Evolutionary conservation across 2,797 vertebrate genomes (phyloP).

Genomic region (Phyllotis vaccarum): DNA sequence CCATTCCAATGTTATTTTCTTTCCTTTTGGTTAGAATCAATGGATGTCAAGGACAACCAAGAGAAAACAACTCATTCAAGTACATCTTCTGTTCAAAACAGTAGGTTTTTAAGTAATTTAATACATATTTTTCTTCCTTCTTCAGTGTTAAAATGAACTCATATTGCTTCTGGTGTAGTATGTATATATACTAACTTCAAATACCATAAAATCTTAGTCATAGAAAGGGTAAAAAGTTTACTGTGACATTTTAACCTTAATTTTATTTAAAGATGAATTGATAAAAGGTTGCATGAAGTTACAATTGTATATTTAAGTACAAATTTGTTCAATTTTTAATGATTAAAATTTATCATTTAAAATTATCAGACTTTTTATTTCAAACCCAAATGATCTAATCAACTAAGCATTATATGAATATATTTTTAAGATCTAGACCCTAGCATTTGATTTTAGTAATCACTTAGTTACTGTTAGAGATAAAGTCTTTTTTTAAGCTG

Average conservation of each 20-base stretch:
- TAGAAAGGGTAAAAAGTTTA: conserved; percentile 53
- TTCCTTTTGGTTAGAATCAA: conserved; percentile 91
- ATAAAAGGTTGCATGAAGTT: conserved; percentile 47
- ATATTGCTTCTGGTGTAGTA: conserved; percentile 46
- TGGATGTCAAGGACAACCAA: conserved; percentile 92
- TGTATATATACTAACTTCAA: conserved; percentile 6
- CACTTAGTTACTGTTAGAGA: conserved; percentile 8
- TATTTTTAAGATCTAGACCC: background rate
- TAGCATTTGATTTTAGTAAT: conserved; percentile 45
- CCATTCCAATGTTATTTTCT: conserved; percentile 66
- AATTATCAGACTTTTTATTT: conserved; percentile 42
- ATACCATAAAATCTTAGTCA: conserved; percentile 43
- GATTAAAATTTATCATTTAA: conserved; percentile 45
- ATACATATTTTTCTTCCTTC: conserved; percentile 58
- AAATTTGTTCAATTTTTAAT: conserved; percentile 62
- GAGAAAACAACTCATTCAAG: conserved; percentile 88
- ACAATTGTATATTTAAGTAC: conserved; percentile 11
- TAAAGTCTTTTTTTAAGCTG: conserved; percentile 25
- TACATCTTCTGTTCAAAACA: conserved; percentile 89
- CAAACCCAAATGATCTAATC: conserved; percentile 63
- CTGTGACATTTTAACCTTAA: conserved; percentile 61
- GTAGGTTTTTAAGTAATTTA: conserved; percentile 86
- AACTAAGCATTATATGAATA: conserved; percentile 30
- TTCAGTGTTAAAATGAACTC: conserved; percentile 37
- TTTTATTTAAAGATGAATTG: conserved; percentile 63